Conservation (phyloP, 2,888 invertebrate species). For the Hipparchia semele region DNA sequence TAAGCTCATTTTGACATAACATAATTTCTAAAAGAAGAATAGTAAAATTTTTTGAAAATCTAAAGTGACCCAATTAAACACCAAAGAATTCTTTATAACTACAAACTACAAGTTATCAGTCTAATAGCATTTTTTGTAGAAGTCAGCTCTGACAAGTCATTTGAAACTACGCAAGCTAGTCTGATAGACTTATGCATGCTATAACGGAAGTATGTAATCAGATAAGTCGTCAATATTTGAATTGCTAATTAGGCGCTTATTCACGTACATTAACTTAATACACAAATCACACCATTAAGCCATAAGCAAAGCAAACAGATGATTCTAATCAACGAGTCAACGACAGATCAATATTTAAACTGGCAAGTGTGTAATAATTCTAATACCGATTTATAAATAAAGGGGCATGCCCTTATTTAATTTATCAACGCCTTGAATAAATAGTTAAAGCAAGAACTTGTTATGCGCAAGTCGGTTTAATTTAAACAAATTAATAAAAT, state of each 20-base stretch:
- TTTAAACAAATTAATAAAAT: not conserved
- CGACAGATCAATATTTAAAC: slow-evolving; percentile 29
- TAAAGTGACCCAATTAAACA: no score
- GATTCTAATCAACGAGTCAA: slow-evolving; percentile 26
- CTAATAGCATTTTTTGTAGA: no score
- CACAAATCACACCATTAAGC: slow-evolving; percentile 22
- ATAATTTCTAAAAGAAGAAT: no score
- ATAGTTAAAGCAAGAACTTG: not conserved
- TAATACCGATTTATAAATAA: slow-evolving; percentile 3
- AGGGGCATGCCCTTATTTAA: slow-evolving; percentile 3
- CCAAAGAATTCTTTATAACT: no score
- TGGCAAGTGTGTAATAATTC: slow-evolving; percentile 18
- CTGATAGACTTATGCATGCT: no score
- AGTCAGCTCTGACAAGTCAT: no score
- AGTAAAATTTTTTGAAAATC: no score
- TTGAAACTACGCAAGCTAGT: no score
- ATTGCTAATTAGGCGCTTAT: slow-evolving; percentile 24
- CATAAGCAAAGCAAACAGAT: slow-evolving; percentile 22
- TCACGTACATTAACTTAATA: slow-evolving; percentile 10
- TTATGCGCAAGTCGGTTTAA: not conserved
- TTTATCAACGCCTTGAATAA: slow-evolving; percentile 2
- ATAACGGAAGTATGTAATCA: not conserved
- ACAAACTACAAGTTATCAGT: no score
- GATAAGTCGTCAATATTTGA: slow-evolving; percentile 7
- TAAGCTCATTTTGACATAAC: no score